Evolutionary conservation across 2,888 invertebrate species (phyloP), one percentile per base, ranked within the genome.

Genomic region (Lasiommata megera): DNA sequence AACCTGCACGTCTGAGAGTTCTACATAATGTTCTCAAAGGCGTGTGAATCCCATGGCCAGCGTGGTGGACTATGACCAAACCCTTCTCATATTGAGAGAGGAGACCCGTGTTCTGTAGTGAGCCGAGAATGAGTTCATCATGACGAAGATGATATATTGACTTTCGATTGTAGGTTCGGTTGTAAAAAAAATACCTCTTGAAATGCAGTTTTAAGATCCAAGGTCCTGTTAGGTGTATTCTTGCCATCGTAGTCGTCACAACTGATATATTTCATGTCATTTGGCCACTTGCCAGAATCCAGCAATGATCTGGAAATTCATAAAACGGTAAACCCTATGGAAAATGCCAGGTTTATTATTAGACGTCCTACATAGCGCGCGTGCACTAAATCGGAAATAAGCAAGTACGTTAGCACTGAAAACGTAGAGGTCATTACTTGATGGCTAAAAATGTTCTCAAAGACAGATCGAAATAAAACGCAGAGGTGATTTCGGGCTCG

Each of bases 401-500:
- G 71, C 54, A 64, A 74, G 71, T 76, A 70, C 76, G 71, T 67
- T 69, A 76, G 72, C 67, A 72, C 73, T 71, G 72, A 69, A 76
- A 76, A 44, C 76, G 71, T 67, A 75, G 78, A 83, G 76, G 76
- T 80, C 69, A 91, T 91, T 92, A 95, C 95, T 94, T 95, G 64
- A 96, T 88, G 6, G 95, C 93, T 67, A 95, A 82, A 72, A 96
- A 93, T 3, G 95, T 93, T 66, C 95, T 90, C 58, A 96, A 80
- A 18, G 95, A 93, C 62, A 98, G 83, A 83, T 98, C 98, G 81
- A 97, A 97, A 84, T 97, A 97, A 83, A 98, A 97, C 5, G 96
- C 95, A 0, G 95, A 94, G 40, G 94, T 93, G 61, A 96, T 94
- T 82, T 95, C 94, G 1, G 96, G 95, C 69, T 94, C 93, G 1